A percentile compares a stretch with the other conserved stretches of the same genome.
These are phyloP conservation scores for Sigmodon hispidus DNA, from an alignment of 2,113 vertebrate species.

Conservation along the genomic window DNA sequence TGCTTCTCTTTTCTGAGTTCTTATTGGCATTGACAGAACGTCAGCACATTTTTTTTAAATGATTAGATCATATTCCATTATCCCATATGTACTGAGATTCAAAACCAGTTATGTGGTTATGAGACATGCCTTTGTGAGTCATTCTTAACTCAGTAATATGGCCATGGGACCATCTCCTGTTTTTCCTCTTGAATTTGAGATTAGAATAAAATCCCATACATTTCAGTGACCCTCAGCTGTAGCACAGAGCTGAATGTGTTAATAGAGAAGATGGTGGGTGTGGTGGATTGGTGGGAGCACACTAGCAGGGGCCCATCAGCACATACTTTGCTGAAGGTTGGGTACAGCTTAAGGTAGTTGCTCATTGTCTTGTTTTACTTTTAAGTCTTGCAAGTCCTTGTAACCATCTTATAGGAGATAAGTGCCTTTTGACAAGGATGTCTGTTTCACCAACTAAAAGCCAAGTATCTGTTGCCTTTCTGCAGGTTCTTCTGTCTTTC, in stretches of 20 bases:
- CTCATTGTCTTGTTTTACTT: slow-evolving; percentile 21
- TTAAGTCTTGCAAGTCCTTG: neutral
- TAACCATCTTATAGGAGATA: neutral
- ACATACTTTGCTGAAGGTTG: neutral
- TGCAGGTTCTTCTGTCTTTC: slow-evolving; percentile 34
- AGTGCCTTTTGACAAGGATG: neutral
- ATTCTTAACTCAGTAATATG: neutral
- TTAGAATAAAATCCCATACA: slow-evolving; percentile 4
- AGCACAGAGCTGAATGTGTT: neutral
- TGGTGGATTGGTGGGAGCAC: no score
- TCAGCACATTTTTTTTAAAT: neutral
- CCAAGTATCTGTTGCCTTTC: neutral
- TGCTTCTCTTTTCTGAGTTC: slow-evolving; percentile 29
- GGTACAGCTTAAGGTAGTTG: neutral
- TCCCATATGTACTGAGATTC: neutral
- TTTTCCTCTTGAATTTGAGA: slow-evolving; percentile 18
- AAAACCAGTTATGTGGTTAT: neutral
- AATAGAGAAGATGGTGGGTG: neutral
- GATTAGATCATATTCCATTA: neutral
- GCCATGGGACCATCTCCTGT: neutral
- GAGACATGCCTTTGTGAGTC: neutral
- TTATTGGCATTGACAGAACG: slow-evolving; percentile 14
- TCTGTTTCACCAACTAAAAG: slow-evolving; percentile 33
- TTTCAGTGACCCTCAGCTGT: slow-evolving; percentile 23
- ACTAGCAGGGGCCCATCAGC: neutral